These are phyloP conservation scores for Cerastis leucographa DNA, from an alignment of 2,888 invertebrate species.

Conservation along the genomic window DNA sequence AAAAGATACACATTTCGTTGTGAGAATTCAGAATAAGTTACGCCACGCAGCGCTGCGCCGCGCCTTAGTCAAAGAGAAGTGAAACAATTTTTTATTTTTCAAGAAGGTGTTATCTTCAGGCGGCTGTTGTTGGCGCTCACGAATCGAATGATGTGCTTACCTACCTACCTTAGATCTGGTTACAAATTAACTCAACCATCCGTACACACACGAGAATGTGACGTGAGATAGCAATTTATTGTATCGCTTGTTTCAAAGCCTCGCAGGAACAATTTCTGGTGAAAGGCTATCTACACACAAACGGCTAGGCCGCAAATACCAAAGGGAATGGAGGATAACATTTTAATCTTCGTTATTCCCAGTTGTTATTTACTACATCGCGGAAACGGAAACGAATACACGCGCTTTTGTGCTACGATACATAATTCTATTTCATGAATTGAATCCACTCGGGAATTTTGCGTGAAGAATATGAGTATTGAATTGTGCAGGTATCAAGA, in stretches of 20 bases:
- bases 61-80: background rate
- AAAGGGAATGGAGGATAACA: constrained; percentile 63
- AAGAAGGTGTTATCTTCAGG: background rate
- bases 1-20: no score
- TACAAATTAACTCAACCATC: background rate
- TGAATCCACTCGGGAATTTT: constrained; percentile 56
- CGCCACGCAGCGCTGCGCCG: no score
- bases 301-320: constrained; percentile 59
- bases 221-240: constrained; percentile 19
- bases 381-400: constrained; percentile 63
- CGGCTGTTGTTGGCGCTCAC: background rate
- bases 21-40: no score
- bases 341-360: constrained; percentile 69
- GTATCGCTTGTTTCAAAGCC: constrained; percentile 44
- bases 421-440: constrained; percentile 67
- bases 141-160: no score
- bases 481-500: constrained; percentile 19
- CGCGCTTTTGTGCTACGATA: constrained; percentile 56
- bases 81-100: background rate
- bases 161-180: background rate
- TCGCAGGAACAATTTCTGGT: constrained; percentile 55
- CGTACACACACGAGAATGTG: background rate
- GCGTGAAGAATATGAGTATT: constrained; percentile 39
- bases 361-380: constrained; percentile 59
- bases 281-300: constrained; percentile 62